phyloP scores from a whole-genome alignment of 1,140 invertebrate species.

The Dreissena rostriformis region DNA sequence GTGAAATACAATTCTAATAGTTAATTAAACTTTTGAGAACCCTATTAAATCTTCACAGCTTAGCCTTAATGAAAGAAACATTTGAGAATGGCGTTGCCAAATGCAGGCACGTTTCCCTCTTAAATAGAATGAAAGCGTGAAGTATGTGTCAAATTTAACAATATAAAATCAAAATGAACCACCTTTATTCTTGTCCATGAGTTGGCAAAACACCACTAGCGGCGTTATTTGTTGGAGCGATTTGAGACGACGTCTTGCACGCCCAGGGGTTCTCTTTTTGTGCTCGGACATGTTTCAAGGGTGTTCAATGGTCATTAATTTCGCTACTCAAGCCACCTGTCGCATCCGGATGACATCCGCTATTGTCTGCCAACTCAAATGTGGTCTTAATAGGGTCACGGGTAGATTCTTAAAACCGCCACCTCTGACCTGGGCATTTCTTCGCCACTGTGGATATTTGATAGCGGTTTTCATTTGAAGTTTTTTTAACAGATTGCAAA shows the following conservation, averaged over 20 bases:
- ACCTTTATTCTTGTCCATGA: no score
- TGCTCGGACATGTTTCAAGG: neutral
- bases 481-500: slow-evolving; percentile 13
- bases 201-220: no score
- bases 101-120: no score
- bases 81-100: no score
- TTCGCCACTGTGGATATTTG: neutral
- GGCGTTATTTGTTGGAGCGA: no score
- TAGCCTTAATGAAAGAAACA: no score
- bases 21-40: no score
- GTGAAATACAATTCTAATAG: no score
- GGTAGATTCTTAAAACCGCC: slow-evolving; percentile 33
- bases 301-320: slow-evolving; percentile 45
- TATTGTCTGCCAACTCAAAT: slow-evolving; percentile 37
- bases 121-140: neutral
- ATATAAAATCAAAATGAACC: no score
- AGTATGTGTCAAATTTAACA: slow-evolving; percentile 1
- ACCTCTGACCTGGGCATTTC: slow-evolving; percentile 41
- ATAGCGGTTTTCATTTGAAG: neutral
- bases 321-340: slow-evolving; percentile 43
- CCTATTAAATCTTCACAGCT: no score
- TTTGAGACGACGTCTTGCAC: no score
- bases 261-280: no score
- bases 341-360: neutral
- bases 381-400: slow-evolving; percentile 47